Conservation (phyloP, 2,797 vertebrate genomes). For the Falco berigora region DNA sequence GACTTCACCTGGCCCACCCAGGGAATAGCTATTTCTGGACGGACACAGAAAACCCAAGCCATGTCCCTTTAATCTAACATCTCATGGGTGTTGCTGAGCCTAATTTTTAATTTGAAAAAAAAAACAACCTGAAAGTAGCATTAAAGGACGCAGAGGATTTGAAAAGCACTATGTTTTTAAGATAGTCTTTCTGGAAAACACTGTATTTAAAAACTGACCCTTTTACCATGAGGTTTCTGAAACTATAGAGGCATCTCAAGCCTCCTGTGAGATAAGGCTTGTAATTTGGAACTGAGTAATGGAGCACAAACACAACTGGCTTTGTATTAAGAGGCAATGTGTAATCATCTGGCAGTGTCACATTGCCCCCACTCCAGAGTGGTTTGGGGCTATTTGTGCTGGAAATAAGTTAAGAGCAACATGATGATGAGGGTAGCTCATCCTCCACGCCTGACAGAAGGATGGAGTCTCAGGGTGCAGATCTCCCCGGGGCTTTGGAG, state of each 20-base stretch:
- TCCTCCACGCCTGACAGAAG: not conserved
- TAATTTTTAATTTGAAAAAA: conserved; percentile 69
- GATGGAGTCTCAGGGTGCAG: not conserved
- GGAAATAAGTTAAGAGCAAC: not conserved
- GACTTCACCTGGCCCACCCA: conserved; percentile 76
- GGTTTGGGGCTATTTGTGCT: not conserved
- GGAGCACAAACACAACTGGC: not conserved
- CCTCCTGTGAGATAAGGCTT: conserved; percentile 61
- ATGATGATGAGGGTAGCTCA: not conserved
- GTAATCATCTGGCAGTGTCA: not conserved
- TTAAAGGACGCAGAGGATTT: conserved; percentile 73
- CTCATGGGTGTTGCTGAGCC: conserved; percentile 50
- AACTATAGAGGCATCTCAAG: conserved; percentile 28
- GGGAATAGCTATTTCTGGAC: conserved; percentile 70
- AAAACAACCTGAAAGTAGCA: conserved; percentile 72
- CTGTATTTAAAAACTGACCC: conserved; percentile 58
- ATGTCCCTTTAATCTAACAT: conserved; percentile 73
- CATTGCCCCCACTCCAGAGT: not conserved
- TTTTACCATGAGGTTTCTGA: conserved; percentile 52
- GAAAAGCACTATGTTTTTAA: conserved; percentile 71
- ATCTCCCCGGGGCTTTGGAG: not conserved
- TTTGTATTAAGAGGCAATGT: conserved; percentile 36
- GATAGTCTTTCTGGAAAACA: conserved; percentile 66
- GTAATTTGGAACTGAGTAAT: conserved; percentile 63
- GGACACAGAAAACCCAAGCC: conserved; percentile 59